Percentiles rank a stretch among this genome's conserved stretches.
These are phyloP conservation scores for Brevimyrus niger DNA, from an alignment of 2,113 vertebrate genomes.

Conservation along the genomic window DNA sequence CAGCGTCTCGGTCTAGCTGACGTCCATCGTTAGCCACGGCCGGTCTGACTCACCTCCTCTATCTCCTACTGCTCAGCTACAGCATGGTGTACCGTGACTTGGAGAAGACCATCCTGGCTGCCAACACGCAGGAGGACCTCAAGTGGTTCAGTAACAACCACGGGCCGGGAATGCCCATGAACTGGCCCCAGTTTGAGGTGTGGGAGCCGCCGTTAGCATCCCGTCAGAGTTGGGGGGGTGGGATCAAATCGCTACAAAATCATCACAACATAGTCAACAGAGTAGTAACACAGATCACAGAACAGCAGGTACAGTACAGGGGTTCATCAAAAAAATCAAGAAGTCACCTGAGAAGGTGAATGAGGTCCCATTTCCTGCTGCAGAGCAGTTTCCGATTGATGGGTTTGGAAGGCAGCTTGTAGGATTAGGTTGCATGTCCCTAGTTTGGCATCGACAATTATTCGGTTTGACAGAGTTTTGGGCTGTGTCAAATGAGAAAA, in stretches of 20 bases:
- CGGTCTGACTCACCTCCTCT: not conserved
- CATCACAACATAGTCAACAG: not conserved
- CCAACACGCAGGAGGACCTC: slow-evolving; percentile 92
- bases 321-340: not conserved
- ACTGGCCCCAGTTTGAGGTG: slow-evolving; percentile 96
- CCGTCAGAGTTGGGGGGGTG: not conserved
- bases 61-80: slow-evolving; percentile 63
- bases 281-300: not conserved
- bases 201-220: not conserved
- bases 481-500: not conserved
- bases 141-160: slow-evolving; percentile 95
- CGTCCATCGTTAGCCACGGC: not conserved
- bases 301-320: not conserved
- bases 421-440: not conserved
- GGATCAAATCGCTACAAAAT: not conserved
- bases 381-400: not conserved
- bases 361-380: not conserved
- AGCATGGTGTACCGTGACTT: slow-evolving; percentile 84
- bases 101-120: slow-evolving; percentile 80
- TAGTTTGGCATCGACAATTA: not conserved
- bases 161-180: slow-evolving; percentile 92
- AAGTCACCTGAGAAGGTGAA: not conserved
- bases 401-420: not conserved
- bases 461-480: not conserved
- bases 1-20: not conserved